Evolutionary conservation across 2,888 invertebrate species (phyloP).

Genomic region (Pterostichus madidus): DNA sequence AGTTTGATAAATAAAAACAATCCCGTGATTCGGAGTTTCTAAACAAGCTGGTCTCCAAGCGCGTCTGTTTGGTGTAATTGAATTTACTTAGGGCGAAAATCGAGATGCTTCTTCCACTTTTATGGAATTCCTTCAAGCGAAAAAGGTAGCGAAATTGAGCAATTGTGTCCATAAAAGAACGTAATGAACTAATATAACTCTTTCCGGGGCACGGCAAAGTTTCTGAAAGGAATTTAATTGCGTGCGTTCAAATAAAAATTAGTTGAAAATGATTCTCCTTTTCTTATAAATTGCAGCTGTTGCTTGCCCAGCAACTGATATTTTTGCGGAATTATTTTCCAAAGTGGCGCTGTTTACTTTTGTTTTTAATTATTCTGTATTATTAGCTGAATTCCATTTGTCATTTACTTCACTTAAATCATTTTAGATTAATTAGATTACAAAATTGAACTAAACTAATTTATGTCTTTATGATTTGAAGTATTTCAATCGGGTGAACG

Average conservation of each 20-base stretch:
- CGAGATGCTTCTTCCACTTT: slow-evolving; percentile 42
- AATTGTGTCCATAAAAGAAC: slow-evolving; percentile 58
- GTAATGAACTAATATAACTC: slow-evolving; percentile 62
- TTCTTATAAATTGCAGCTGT: slow-evolving; percentile 53
- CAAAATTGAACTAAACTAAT: too few relatives aligned
- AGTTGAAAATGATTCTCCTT: slow-evolving; percentile 60
- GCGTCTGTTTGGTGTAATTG: slow-evolving; percentile 54
- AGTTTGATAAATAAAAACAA: slow-evolving; percentile 48
- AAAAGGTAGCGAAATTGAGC: slow-evolving; percentile 61
- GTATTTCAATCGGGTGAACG: too few relatives aligned
- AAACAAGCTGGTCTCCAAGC: slow-evolving; percentile 40
- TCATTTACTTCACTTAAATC: too few relatives aligned
- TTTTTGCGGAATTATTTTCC: slow-evolving; percentile 9
- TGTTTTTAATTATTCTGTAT: too few relatives aligned
- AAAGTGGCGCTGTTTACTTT: not conserved
- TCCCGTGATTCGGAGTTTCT: slow-evolving; percentile 6
- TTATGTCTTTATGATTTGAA: too few relatives aligned
- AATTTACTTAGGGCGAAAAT: slow-evolving; percentile 58
- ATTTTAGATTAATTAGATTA: too few relatives aligned
- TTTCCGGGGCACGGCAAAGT: slow-evolving; percentile 55
- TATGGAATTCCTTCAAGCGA: slow-evolving; percentile 55
- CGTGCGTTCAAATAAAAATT: slow-evolving; percentile 61
- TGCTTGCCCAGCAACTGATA: slow-evolving; percentile 23
- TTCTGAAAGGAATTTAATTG: slow-evolving; percentile 61
- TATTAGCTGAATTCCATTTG: too few relatives aligned